Evolutionary conservation across 2,113 vertebrate species (phyloP).

Genomic region (Saccopteryx leptura): DNA sequence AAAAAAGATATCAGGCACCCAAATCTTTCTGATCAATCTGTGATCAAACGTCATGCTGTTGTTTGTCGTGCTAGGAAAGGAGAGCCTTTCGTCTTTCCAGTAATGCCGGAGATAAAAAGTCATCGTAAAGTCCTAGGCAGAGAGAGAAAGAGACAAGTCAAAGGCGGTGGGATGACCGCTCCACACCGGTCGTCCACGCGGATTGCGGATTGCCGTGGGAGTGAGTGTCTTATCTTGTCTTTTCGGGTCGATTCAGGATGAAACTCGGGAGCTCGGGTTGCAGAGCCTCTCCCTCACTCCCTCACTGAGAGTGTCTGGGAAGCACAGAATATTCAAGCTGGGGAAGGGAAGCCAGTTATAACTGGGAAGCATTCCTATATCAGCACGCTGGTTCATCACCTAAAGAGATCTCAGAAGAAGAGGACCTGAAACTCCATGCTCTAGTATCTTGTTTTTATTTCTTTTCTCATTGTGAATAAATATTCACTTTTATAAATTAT

Average conservation of each 20-base stretch:
- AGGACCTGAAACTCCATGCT: background rate
- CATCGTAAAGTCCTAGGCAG: slow-evolving; percentile 95
- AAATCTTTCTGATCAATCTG: slow-evolving; percentile 95
- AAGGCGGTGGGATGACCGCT: background rate
- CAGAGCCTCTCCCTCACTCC: background rate
- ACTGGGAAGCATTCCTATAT: background rate
- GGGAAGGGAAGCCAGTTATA: background rate
- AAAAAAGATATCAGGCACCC: slow-evolving; percentile 97
- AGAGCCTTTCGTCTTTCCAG: slow-evolving; percentile 97
- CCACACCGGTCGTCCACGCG: background rate
- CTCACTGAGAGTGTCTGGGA: background rate
- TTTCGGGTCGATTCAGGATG: background rate
- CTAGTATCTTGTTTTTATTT: background rate
- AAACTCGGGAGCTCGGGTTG: background rate
- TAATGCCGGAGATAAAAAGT: slow-evolving; percentile 97
- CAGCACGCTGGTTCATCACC: background rate
- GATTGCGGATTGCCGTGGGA: background rate
- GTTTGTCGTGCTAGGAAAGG: slow-evolving; percentile 94
- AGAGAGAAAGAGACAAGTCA: slow-evolving; percentile 74
- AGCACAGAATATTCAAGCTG: background rate
- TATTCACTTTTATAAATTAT: slow-evolving; percentile 3
- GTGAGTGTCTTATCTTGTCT: background rate
- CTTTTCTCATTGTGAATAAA: background rate
- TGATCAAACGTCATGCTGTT: slow-evolving; percentile 96
- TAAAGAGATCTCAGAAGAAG: slow-evolving; percentile 26